A percentile compares a stretch with the other conserved stretches of the same genome.
These are phyloP conservation scores for Chaenogobius annularis DNA, from an alignment of 2,113 vertebrate species.

Conservation along the genomic window DNA sequence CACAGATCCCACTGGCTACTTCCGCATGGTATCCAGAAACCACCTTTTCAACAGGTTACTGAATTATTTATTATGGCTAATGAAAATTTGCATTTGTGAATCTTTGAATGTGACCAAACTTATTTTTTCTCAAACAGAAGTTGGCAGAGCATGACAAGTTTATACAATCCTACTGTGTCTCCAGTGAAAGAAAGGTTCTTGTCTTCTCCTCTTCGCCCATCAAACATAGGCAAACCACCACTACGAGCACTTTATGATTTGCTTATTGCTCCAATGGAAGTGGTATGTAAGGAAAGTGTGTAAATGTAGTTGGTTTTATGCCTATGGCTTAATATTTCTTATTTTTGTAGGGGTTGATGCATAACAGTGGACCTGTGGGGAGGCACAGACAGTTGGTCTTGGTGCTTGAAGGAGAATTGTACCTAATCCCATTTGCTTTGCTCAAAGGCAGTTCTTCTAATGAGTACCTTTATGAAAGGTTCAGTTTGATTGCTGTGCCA, in stretches of 20 bases:
- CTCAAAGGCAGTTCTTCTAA: constrained; percentile 96
- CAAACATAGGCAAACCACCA: constrained; percentile 78
- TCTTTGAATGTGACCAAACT: background rate
- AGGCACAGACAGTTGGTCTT: constrained; percentile 88
- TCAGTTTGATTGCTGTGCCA: constrained; percentile 89
- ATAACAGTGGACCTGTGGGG: constrained; percentile 88
- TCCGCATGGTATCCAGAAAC: constrained; percentile 91
- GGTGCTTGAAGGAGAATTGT: constrained; percentile 92
- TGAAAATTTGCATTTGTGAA: background rate
- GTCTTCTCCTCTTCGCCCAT: constrained; percentile 76
- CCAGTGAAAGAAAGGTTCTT: constrained; percentile 82
- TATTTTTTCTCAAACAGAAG: constrained; percentile 76
- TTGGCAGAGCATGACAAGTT: constrained; percentile 90
- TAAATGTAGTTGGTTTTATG: background rate
- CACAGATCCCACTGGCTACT: constrained; percentile 88
- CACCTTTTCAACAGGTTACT: constrained; percentile 90
- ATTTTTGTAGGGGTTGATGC: constrained; percentile 87
- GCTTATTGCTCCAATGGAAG: constrained; percentile 93
- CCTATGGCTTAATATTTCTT: background rate
- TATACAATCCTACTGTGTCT: constrained; percentile 82
- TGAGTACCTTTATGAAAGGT: constrained; percentile 93
- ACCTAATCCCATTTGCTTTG: constrained; percentile 93
- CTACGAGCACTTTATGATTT: constrained; percentile 91
- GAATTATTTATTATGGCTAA: background rate
- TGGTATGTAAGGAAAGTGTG: constrained; percentile 75